Evolutionary conservation across 2,888 invertebrate genomes (phyloP).

Genomic region (Cheilosia urbana): DNA sequence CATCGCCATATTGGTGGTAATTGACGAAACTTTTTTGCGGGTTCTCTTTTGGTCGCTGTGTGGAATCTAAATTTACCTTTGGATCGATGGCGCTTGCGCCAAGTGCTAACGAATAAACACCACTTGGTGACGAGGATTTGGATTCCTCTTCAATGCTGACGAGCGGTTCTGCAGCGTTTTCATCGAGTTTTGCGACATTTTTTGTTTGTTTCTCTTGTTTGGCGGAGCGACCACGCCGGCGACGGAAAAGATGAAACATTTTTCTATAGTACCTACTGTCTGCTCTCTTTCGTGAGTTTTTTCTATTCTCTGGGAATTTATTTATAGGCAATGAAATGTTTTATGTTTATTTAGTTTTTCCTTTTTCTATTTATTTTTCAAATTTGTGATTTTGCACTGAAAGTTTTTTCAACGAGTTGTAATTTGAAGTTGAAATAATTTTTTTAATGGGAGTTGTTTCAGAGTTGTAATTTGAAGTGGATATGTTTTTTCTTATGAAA

Average conservation of each 20-base stretch:
- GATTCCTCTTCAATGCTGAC: constrained; percentile 17
- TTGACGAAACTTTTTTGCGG: constrained; percentile 51
- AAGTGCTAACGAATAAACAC: constrained; percentile 13
- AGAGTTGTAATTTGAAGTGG: constrained; percentile 26
- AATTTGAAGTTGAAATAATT: constrained; percentile 24
- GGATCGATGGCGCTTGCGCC: constrained; percentile 55
- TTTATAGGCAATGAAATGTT: constrained; percentile 64
- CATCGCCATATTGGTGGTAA: constrained; percentile 55
- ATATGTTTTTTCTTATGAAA: background rate
- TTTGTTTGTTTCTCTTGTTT: constrained; percentile 56
- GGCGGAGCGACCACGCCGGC: constrained; percentile 65
- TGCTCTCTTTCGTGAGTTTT: constrained; percentile 24
- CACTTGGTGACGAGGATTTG: constrained; percentile 17
- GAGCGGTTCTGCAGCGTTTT: constrained; percentile 39
- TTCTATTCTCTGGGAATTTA: constrained; percentile 59
- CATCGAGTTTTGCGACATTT: constrained; percentile 61
- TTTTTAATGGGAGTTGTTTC: no score
- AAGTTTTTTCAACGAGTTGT: constrained; percentile 44
- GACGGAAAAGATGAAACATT: constrained; percentile 69
- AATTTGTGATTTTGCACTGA: constrained; percentile 43
- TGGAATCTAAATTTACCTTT: constrained; percentile 74
- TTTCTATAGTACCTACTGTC: constrained; percentile 5
- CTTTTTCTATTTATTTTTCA: constrained; percentile 23
- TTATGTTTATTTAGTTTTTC: background rate
- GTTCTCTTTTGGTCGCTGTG: constrained; percentile 47